A percentile compares a stretch with the other conserved stretches of the same genome.
Conservation (phyloP, 2,797 vertebrate species). For the Poeciliopsis turneri region DNA sequence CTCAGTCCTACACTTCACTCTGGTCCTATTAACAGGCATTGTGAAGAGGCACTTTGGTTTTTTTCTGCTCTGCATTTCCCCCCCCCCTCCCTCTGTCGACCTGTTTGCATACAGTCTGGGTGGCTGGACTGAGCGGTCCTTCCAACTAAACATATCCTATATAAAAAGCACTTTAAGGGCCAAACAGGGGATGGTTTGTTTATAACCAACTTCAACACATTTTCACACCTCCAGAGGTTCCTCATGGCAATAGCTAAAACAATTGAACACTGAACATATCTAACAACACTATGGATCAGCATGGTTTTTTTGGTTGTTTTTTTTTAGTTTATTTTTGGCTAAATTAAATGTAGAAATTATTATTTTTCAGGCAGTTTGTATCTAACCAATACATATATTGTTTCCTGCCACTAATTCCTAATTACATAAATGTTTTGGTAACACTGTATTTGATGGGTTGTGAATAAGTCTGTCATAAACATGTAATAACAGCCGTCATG, state of each 20-base stretch:
- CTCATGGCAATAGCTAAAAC: conserved; percentile 42
- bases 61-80: conserved; percentile 59
- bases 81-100: conserved; percentile 43
- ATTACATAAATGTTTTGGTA: neutral
- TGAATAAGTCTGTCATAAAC: too few relatives aligned
- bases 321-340: too few relatives aligned
- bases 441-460: too few relatives aligned
- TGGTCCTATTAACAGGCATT: conserved; percentile 68
- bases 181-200: conserved; percentile 55
- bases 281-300: neutral
- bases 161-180: conserved; percentile 64
- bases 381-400: neutral
- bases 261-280: conserved; percentile 2
- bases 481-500: too few relatives aligned
- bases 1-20: conserved; percentile 56
- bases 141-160: conserved; percentile 54
- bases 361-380: neutral
- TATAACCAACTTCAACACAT: conserved; percentile 69
- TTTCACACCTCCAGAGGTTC: conserved; percentile 43
- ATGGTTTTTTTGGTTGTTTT: neutral
- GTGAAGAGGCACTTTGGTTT: conserved; percentile 75
- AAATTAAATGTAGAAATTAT: too few relatives aligned
- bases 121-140: conserved; percentile 52
- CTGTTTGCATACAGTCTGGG: conserved; percentile 28
- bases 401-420: neutral